Percentiles rank a stretch among this genome's conserved stretches.
phyloP scores from a whole-genome alignment of 2,797 vertebrate species.

The Coluber constrictor region DNA sequence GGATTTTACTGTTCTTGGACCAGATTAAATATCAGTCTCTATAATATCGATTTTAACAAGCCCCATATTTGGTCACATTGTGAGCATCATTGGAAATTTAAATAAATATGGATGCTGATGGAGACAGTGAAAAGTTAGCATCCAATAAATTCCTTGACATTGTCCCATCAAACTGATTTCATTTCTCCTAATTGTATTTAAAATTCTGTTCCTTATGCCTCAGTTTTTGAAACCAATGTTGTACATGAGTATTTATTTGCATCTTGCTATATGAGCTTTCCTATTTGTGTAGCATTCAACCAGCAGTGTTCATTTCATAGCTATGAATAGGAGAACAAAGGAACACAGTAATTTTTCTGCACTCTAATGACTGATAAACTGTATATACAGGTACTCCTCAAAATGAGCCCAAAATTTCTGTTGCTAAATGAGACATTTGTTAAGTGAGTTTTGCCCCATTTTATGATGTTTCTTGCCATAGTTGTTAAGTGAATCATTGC shows the following conservation, averaged over 20 bases:
- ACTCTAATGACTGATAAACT: neutral
- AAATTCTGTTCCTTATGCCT: neutral
- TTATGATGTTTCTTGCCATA: neutral
- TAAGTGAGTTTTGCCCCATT: neutral
- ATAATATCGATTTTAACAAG: too few species aligned
- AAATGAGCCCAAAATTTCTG: too few species aligned
- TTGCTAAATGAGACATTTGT: too few species aligned
- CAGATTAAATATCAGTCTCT: neutral
- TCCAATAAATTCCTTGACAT: neutral
- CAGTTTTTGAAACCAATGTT: neutral
- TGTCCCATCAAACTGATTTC: neutral
- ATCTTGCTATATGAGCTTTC: neutral
- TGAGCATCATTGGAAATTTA: too few species aligned
- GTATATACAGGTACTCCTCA: neutral
- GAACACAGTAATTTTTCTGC: neutral
- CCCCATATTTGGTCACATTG: too few species aligned
- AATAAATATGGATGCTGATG: too few species aligned
- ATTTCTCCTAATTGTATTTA: neutral
- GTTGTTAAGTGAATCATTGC: neutral
- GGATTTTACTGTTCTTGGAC: neutral
- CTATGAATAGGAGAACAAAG: neutral
- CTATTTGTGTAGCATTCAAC: neutral
- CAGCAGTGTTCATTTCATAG: neutral
- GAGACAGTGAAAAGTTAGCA: neutral
- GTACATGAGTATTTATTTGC: neutral